Conservation (phyloP, 2,797 vertebrate genomes). For the Ceryle rudis region DNA sequence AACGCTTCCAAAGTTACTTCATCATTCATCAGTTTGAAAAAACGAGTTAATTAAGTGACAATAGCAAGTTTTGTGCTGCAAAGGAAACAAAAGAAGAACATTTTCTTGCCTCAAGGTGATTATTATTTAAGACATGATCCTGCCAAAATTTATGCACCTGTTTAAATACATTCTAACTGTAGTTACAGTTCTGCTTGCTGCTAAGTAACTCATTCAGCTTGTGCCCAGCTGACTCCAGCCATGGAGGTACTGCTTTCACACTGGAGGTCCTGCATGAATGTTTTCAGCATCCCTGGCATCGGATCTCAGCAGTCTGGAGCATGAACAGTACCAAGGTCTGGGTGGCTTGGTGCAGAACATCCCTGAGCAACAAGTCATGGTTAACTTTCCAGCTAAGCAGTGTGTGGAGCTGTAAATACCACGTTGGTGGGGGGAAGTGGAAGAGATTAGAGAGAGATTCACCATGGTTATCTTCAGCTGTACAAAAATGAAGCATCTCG, state of each 20-base stretch:
- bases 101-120: conserved; percentile 23
- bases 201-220: background rate
- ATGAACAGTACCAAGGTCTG: background rate
- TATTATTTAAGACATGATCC: conserved; percentile 1
- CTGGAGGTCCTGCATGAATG: background rate
- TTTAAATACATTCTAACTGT: background rate
- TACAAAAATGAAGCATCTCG: background rate
- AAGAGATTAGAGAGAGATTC: background rate
- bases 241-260: rapidly evolving
- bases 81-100: conserved; percentile 49
- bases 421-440: background rate
- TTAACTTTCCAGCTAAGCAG: background rate
- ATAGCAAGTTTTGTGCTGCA: conserved; percentile 1
- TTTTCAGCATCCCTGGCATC: background rate
- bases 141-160: conserved; percentile 38
- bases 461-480: background rate
- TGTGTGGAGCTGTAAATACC: background rate
- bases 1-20: background rate
- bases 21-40: conserved; percentile 51
- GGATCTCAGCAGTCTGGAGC: background rate
- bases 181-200: background rate
- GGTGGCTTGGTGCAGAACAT: background rate
- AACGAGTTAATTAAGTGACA: conserved; percentile 29
- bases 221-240: background rate
- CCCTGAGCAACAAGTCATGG: background rate